phyloP scores from a whole-genome alignment of 2,797 vertebrate species.

The Chanos chanos region DNA sequence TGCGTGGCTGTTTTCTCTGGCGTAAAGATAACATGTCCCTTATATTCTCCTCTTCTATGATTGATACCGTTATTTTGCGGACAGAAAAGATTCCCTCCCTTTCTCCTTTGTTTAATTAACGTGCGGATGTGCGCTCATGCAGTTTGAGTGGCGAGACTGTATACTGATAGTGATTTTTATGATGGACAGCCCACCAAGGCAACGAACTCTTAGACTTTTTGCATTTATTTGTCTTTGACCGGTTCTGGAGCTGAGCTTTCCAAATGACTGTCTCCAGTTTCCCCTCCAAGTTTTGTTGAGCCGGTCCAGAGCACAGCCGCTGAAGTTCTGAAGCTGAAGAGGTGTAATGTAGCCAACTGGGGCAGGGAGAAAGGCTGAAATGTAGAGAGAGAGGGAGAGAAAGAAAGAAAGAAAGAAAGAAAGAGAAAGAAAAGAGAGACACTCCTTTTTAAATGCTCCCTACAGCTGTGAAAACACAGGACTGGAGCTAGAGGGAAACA shows the following conservation, averaged over 20 bases:
- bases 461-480: conserved; percentile 89
- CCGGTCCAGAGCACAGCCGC: conserved; percentile 72
- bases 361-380: not conserved
- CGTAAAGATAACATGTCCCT: no score
- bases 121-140: not conserved
- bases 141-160: not conserved
- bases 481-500: conserved; percentile 66
- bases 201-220: conserved; percentile 73
- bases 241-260: conserved; percentile 78
- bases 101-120: conserved; percentile 28
- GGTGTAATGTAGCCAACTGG: conserved; percentile 11
- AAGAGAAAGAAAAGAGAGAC: not conserved
- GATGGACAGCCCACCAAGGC: conserved; percentile 85
- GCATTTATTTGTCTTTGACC: conserved; percentile 82
- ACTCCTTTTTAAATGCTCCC: conserved; percentile 74
- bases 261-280: conserved; percentile 81
- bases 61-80: no score
- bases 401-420: not conserved
- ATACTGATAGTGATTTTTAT: conserved; percentile 58
- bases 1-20: no score
- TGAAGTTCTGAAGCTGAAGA: conserved; percentile 23
- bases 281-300: conserved; percentile 75
- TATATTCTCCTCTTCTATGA: no score
- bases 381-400: not conserved
- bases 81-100: no score